Base-by-base conservation (phyloP, 2,797 vertebrate genomes). In the Labeo calbasu region DNA sequence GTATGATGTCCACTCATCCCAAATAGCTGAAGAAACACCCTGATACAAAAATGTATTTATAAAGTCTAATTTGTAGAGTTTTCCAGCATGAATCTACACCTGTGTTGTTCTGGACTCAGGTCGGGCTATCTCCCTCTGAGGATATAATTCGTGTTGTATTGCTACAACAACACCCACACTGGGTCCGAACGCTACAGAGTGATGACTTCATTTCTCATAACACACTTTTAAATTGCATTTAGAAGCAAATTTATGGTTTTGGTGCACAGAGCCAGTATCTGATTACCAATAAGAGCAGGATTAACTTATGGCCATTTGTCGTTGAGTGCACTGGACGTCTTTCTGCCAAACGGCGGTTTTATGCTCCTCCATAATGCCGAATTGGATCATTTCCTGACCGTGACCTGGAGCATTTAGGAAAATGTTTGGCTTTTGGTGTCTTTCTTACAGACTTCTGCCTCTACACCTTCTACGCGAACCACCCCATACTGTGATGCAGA, bases 151-250 rank as follows among this genome's bases (percentile, higher is more conserved):
- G 53, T 46, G 69, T 65, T 73, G 46, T 65, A 65, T 57, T 1
- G 7, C 25, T 55, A 73, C 57, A 82, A 73, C 70, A 82, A 65
- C 46, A 63, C 70, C 70, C 57, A 65, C 70, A 65, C 61, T 68
- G 32, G 63, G 28, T 19, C 63, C 3, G 63, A 36, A 66, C 28
- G 32, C 63, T 23, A 59, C 23, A 75, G 32, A 65, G 46, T 53
- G 50, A 77, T 83, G 82, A 83, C 63, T 68, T 83, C 50, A 83
- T 83, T 83, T 77, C 82, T 73, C 63, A 77, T 77, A 69, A 77
- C 50, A 40, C 73, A 83, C 73, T 77, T 83, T 77, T 75, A 82
- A 82, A 83, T 83, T 77, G 59, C 63, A 77, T 83, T 73, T 83
- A 51, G 63, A 83, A 83, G 63, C 72, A 46, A 77, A 83, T 83